Conservation (phyloP, 2,888 invertebrate species). For the Tinea semifulvella region DNA sequence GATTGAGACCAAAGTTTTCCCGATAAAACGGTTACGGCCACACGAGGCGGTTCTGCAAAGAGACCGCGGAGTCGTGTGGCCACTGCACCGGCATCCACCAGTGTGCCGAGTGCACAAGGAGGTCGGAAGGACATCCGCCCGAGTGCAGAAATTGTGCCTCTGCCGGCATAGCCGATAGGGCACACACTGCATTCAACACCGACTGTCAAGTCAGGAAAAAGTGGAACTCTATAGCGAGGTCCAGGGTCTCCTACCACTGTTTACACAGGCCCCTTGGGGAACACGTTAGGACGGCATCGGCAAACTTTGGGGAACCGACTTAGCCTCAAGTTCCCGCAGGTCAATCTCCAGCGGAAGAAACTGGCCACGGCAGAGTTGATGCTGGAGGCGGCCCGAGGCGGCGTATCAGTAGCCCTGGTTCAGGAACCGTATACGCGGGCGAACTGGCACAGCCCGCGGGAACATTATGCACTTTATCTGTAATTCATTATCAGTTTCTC, state of each 20-base stretch:
- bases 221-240: conserved; percentile 23
- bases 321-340: conserved; percentile 18
- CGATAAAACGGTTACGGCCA: conserved; percentile 25
- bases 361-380: conserved; percentile 22
- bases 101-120: conserved; percentile 17
- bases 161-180: background rate
- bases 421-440: conserved; percentile 25
- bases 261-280: no score
- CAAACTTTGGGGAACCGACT: no score
- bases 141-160: conserved; percentile 17
- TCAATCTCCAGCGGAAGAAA: conserved; percentile 22
- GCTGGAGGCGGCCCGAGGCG: conserved; percentile 16
- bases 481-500: no score
- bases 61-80: conserved; percentile 19
- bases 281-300: no score
- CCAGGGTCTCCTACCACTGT: conserved; percentile 20
- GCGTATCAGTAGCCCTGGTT: conserved; percentile 19
- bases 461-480: no score
- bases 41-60: conserved; percentile 21
- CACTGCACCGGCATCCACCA: conserved; percentile 21
- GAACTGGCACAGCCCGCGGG: conserved; percentile 19
- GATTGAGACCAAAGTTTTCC: no score
- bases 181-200: conserved; percentile 16
- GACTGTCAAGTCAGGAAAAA: conserved; percentile 17
- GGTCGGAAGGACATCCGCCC: conserved; percentile 7